A percentile compares a stretch with the other conserved stretches of the same genome.
Evolutionary conservation across 2,797 vertebrate species (phyloP).

Genomic region (Allenopithecus nigroviridis): DNA sequence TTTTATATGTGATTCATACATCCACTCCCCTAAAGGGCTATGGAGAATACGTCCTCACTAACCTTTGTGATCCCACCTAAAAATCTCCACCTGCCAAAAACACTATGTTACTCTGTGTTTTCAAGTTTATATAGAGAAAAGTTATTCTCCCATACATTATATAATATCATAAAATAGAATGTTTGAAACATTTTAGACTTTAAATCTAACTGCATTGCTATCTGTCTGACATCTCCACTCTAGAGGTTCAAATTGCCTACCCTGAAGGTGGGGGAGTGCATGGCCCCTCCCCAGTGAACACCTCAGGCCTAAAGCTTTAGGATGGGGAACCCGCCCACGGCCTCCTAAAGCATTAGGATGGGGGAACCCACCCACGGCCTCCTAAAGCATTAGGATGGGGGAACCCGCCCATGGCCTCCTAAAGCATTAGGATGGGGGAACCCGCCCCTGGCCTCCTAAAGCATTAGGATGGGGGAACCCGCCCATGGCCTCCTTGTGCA

Average conservation of each 20-base stretch:
- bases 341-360: neutral
- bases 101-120: neutral
- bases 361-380: neutral
- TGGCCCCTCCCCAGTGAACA: accelerated
- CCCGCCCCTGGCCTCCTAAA: neutral
- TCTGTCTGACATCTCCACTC: neutral
- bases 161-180: neutral
- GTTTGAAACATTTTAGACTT: neutral
- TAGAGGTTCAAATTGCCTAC: neutral
- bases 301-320: neutral
- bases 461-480: neutral
- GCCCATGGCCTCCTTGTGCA: neutral
- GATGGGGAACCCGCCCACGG: too few species aligned
- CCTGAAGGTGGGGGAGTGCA: neutral
- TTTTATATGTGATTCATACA: neutral
- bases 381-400: neutral
- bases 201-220: neutral
- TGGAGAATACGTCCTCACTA: neutral
- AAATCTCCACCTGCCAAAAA: neutral
- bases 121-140: neutral
- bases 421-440: neutral
- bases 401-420: neutral
- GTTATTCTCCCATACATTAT: neutral
- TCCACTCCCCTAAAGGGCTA: neutral
- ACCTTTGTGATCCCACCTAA: neutral